These are phyloP conservation scores for Hippoglossus hippoglossus DNA, from an alignment of 2,797 vertebrate genomes.

Conservation along the genomic window DNA sequence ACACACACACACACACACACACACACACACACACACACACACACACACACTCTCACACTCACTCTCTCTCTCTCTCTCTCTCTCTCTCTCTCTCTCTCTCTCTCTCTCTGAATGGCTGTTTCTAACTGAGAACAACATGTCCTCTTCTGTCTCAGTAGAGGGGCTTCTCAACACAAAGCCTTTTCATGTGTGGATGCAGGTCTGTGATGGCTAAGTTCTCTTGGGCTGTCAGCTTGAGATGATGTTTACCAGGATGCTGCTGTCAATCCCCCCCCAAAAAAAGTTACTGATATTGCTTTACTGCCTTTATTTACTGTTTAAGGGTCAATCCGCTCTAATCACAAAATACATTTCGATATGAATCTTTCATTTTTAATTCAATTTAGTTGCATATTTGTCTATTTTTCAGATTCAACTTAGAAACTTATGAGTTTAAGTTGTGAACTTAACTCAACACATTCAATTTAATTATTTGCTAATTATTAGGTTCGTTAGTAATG, in stretches of 20 bases:
- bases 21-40: constrained; percentile 22
- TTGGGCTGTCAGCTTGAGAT: constrained; percentile 66
- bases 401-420: too few relatives aligned
- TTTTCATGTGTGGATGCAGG: constrained; percentile 72
- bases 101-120: constrained; percentile 60
- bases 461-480: too few relatives aligned
- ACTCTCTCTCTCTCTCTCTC: constrained; percentile 13
- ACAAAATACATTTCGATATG: not conserved
- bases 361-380: too few relatives aligned
- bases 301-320: constrained; percentile 29
- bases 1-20: constrained; percentile 18
- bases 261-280: constrained; percentile 68
- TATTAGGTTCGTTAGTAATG: too few relatives aligned
- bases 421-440: too few relatives aligned
- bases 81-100: constrained; percentile 16
- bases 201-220: constrained; percentile 65
- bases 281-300: constrained; percentile 41
- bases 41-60: constrained; percentile 11
- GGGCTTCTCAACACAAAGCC: constrained; percentile 69
- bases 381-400: too few relatives aligned
- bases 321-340: not conserved
- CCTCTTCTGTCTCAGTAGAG: constrained; percentile 73
- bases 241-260: constrained; percentile 69
- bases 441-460: too few relatives aligned
- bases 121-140: constrained; percentile 76